A percentile compares a stretch with the other conserved stretches of the same genome.
Conservation (phyloP, 2,797 vertebrate species). For the Telmatherina bonti region DNA sequence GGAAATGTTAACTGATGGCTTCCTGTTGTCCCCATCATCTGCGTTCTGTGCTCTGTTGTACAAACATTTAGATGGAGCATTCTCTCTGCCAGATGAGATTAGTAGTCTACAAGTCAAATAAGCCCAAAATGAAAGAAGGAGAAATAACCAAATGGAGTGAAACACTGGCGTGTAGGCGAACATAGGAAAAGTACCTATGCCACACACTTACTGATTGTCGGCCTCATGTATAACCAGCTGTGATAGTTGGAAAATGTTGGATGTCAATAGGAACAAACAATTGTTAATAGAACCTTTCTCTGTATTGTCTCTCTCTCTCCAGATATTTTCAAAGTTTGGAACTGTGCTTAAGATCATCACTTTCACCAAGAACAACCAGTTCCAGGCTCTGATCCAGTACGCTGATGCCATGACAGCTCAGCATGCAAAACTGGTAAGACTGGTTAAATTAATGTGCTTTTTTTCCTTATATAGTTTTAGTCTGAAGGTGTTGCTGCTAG, state of each 20-base stretch:
- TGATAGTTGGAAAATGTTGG: neutral
- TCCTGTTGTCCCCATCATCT: too few species aligned
- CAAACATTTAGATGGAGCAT: too few species aligned
- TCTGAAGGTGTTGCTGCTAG: neutral
- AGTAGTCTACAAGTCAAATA: too few species aligned
- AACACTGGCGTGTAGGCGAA: too few species aligned
- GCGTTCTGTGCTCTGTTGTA: too few species aligned
- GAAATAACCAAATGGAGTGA: too few species aligned
- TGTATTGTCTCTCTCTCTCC: neutral
- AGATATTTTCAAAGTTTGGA: constrained; percentile 85
- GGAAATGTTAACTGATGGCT: too few species aligned
- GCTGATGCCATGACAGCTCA: constrained; percentile 93
- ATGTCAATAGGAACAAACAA: neutral
- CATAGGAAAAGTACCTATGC: too few species aligned
- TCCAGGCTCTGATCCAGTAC: constrained; percentile 97
- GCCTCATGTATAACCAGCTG: neutral
- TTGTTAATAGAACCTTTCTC: neutral
- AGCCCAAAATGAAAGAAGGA: too few species aligned
- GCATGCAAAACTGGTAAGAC: constrained; percentile 93
- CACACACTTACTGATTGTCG: too few species aligned
- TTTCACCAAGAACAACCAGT: constrained; percentile 98
- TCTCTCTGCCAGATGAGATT: too few species aligned
- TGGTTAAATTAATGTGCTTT: neutral
- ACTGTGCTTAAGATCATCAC: constrained; percentile 98
- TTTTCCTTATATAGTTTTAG: neutral